A percentile compares a stretch with the other conserved stretches of the same genome.
These are phyloP conservation scores for Sphinx pinastri DNA, from an alignment of 2,888 invertebrate genomes.

Conservation along the genomic window DNA sequence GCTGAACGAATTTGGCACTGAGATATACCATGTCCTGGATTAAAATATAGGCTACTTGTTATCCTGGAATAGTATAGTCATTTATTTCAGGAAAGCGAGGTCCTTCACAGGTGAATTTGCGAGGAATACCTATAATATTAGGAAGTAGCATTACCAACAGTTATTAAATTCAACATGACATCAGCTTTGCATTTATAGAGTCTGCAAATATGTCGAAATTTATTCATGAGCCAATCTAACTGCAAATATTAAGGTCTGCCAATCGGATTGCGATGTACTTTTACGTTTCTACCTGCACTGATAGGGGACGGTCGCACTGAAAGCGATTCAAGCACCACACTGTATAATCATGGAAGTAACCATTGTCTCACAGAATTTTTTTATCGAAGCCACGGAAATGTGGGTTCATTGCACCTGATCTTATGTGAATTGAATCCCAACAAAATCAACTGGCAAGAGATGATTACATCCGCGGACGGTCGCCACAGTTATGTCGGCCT, in stretches of 20 bases:
- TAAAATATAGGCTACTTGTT: too few species aligned
- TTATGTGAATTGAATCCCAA: too few species aligned
- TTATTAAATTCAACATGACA: background rate
- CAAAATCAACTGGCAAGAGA: too few species aligned
- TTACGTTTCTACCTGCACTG: background rate
- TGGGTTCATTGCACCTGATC: too few species aligned
- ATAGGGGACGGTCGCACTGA: background rate
- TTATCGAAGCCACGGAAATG: too few species aligned
- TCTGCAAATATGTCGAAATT: constrained; percentile 41
- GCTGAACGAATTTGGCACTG: too few species aligned
- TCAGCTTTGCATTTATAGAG: constrained; percentile 32
- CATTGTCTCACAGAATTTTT: too few species aligned
- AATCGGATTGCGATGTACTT: constrained; percentile 30
- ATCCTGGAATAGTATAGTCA: too few species aligned
- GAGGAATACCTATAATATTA: background rate
- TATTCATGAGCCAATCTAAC: constrained; percentile 45
- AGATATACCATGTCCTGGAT: too few species aligned
- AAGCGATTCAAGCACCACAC: background rate
- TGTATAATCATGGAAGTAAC: background rate
- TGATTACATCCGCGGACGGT: too few species aligned
- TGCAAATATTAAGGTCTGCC: constrained; percentile 40
- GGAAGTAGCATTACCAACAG: background rate
- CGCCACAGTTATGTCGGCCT: too few species aligned
- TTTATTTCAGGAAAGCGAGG: too few species aligned
- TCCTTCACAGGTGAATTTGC: background rate